A percentile compares a stretch with the other conserved stretches of the same genome.
Conservation (phyloP, 1,140 invertebrate genomes). For the Papilio machaon region DNA sequence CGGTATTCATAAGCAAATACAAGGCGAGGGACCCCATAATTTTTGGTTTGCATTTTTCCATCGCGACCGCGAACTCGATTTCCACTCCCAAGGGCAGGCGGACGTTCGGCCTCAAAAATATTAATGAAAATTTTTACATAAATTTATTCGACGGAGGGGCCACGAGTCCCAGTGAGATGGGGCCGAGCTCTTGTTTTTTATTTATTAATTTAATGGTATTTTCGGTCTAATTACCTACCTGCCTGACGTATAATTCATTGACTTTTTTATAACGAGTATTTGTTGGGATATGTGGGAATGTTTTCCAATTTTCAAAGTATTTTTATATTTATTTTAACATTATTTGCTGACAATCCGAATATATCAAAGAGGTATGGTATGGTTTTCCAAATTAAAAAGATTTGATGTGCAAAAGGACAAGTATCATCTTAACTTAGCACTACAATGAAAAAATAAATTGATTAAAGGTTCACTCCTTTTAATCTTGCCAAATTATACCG, state of each 20-base stretch:
- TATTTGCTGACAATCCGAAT: not conserved
- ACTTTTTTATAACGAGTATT: conserved; percentile 65
- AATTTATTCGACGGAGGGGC: conserved; percentile 80
- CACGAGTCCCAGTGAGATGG: conserved; percentile 68
- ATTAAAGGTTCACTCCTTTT: not conserved
- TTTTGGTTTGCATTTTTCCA: conserved; percentile 82
- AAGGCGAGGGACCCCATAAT: conserved; percentile 78
- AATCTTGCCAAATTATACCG: conserved; percentile 7
- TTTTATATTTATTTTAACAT: not conserved
- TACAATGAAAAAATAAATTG: not conserved
- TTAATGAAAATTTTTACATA: conserved; percentile 82
- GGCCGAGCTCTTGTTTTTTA: conserved; percentile 77
- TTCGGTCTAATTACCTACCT: conserved; percentile 80
- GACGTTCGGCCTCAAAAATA: conserved; percentile 79
- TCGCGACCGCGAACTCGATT: conserved; percentile 80
- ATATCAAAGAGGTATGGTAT: not conserved
- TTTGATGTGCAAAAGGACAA: not conserved
- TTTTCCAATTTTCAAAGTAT: not conserved
- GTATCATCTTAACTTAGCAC: no score
- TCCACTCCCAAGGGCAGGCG: conserved; percentile 77
- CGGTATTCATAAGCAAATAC: conserved; percentile 81
- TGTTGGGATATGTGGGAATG: conserved; percentile 63
- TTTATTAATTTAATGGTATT: conserved; percentile 82
- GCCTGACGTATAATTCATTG: conserved; percentile 79
- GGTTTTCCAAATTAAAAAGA: not conserved